These are phyloP conservation scores for Napeogenes sylphis DNA, from an alignment of 2,888 invertebrate species.

Conservation along the genomic window DNA sequence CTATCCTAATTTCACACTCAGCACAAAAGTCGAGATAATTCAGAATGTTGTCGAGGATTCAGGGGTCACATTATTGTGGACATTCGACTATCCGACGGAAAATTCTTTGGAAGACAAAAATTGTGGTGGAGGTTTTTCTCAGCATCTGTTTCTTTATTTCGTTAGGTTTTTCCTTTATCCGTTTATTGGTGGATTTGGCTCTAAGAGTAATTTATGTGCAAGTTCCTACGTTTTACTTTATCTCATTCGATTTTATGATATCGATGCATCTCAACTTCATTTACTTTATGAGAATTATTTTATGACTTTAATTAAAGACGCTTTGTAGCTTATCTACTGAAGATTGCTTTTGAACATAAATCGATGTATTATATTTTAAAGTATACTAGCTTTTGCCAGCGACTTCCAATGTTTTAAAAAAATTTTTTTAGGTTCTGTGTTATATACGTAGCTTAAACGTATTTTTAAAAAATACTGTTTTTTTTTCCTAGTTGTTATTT, in stretches of 20 bases:
- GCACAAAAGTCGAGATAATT: constrained; percentile 35
- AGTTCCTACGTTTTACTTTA: constrained; percentile 36
- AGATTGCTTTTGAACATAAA: neutral
- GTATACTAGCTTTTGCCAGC: no score
- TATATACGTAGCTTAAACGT: no score
- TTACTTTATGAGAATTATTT: constrained; percentile 10
- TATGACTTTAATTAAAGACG: constrained; percentile 8
- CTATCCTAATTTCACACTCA: constrained; percentile 35
- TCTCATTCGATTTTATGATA: constrained; percentile 28
- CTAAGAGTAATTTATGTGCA: constrained; percentile 60
- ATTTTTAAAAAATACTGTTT: no score
- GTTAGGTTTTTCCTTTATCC: constrained; percentile 52
- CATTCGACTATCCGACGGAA: constrained; percentile 50
- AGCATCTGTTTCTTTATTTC: constrained; percentile 64
- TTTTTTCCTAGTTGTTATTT: no score
- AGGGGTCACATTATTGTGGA: constrained; percentile 47
- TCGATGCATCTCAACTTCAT: constrained; percentile 12
- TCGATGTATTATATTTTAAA: no score
- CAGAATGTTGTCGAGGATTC: constrained; percentile 21
- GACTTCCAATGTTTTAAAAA: no score
- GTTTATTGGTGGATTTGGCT: constrained; percentile 64
- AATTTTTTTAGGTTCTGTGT: no score
- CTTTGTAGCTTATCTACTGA: constrained; percentile 1
- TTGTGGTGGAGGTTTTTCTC: constrained; percentile 56
- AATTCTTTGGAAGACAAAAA: constrained; percentile 57